Evolutionary conservation across 2,797 vertebrate genomes (phyloP), one percentile per base, ranked within the genome.

Genomic region (Synaphobranchus kaupii): DNA sequence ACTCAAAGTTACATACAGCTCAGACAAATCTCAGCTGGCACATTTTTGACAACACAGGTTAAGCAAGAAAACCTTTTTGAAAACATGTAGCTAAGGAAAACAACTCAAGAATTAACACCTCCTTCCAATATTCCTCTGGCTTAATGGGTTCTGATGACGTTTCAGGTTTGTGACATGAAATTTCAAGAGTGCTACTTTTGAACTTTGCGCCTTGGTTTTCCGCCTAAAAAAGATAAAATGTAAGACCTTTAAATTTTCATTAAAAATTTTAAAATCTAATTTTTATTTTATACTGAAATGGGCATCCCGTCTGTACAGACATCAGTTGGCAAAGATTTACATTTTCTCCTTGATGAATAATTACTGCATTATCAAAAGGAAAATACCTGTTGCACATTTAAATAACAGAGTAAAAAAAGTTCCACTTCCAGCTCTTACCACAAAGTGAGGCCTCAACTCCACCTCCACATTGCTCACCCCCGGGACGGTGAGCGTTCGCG

Each of bases 81-180:
- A 47, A 17, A 48, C 25, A 1, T 81, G 17, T 17, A 81, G 44
- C 20, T 15, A 31, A 58, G 17, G 52, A 15, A 34, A 34, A 44
- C 7, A 7, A 34, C 1, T 8, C 17, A 66, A 81, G 3, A 28
- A 88, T 89, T 0, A 93, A 96, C 94, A 97, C 97, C 91, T 99
- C 98, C 93, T 99, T 99, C 20, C 96, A 84, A 86, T 98, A 97
- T 84, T 98, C 98, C 93, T 99, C 98, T 0, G 96, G 96, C 90
- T 98, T 98, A 0, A 97, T 95, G 82, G 98, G 95, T 88, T 97
- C 95, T 15, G 98, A 97, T 0, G 97, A 97, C 63, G 95, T 97
- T 94, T 99, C 99, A 63, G 98, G 97, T 92, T 98, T 99, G 95
- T 98, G 97, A 98, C 98, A 99, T 0, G 97, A 97, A 90, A 99